Evolutionary conservation across 2,888 invertebrate species (phyloP).

Genomic region (Drosophila rellima): DNA sequence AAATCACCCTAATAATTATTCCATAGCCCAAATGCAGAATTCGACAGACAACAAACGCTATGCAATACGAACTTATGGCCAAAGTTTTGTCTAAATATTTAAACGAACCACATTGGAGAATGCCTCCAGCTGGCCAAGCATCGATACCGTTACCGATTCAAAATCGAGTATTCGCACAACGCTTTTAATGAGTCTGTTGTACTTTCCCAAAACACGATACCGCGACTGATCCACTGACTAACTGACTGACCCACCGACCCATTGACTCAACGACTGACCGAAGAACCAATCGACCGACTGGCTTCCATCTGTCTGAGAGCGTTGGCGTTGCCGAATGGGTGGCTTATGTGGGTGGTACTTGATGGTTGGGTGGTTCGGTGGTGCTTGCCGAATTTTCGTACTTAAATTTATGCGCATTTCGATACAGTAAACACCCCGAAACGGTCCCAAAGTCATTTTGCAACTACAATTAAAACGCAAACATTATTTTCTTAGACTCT

Average conservation of each 20-base stretch:
- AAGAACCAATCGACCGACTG: conserved; percentile 27
- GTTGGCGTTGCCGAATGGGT: conserved; percentile 36
- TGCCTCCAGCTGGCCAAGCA: conserved; percentile 34
- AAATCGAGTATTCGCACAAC: conserved; percentile 25
- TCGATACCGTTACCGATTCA: conserved; percentile 15
- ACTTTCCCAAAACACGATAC: conserved; percentile 32
- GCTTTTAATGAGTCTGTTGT: conserved; percentile 51
- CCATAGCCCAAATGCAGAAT: conserved; percentile 34
- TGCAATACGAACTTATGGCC: conserved; percentile 48
- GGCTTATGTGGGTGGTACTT: conserved; percentile 28
- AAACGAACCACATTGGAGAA: conserved; percentile 49
- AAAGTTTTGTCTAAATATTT: conserved; percentile 71
- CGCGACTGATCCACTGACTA: conserved; percentile 6
- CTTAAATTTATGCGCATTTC: conserved; percentile 71
- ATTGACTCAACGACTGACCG: conserved; percentile 3
- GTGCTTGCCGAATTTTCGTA: conserved; percentile 31
- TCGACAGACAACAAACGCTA: conserved; percentile 56
- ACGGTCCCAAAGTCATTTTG: conserved; percentile 62
- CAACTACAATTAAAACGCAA: conserved; percentile 73
- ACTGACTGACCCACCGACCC: conserved; percentile 15
- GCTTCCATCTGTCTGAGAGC: conserved; percentile 37
- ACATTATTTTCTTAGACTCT: conserved; percentile 39
- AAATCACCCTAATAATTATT: conserved; percentile 39
- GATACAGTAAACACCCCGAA: conserved; percentile 59
- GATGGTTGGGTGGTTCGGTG: conserved; percentile 26